phyloP scores from a whole-genome alignment of 2,888 invertebrate genomes.

The Vannuccia rotundouncinata region DNA sequence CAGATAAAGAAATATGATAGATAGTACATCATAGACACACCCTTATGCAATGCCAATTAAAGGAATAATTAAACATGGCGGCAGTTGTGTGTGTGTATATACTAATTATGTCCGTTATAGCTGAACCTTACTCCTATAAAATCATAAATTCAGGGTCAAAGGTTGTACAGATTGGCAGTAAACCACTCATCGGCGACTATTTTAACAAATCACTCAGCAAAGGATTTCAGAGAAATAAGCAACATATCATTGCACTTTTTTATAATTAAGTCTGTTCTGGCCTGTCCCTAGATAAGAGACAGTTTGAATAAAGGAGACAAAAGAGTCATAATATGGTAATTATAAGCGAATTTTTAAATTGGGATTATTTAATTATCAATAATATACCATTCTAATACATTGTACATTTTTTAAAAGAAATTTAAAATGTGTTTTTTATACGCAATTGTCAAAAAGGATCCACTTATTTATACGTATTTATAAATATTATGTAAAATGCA shows the following conservation, averaged over 20 bases:
- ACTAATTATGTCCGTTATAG: too few species aligned
- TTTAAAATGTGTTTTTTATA: too few species aligned
- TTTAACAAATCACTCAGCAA: not conserved
- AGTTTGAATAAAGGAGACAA: not conserved
- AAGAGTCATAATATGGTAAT: not conserved
- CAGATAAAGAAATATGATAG: too few species aligned
- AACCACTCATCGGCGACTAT: not conserved
- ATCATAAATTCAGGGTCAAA: not conserved
- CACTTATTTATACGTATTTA: too few species aligned
- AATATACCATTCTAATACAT: too few species aligned
- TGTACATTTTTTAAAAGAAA: too few species aligned
- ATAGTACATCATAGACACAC: not conserved
- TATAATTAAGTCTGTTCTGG: not conserved
- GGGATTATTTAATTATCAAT: not conserved
- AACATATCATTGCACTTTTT: not conserved
- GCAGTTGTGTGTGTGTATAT: too few species aligned
- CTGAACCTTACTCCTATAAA: too few species aligned
- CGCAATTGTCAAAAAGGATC: too few species aligned
- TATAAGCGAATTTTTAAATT: not conserved
- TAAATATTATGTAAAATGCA: not conserved
- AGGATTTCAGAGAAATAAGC: too few species aligned
- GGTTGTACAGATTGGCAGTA: not conserved
- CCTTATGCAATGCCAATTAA: not conserved
- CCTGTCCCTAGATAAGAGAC: not conserved
- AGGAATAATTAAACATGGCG: too few species aligned